Percentiles rank a stretch among this genome's conserved stretches.
Evolutionary conservation across 2,797 vertebrate species (phyloP).

Genomic region (Alfaro cultratus): DNA sequence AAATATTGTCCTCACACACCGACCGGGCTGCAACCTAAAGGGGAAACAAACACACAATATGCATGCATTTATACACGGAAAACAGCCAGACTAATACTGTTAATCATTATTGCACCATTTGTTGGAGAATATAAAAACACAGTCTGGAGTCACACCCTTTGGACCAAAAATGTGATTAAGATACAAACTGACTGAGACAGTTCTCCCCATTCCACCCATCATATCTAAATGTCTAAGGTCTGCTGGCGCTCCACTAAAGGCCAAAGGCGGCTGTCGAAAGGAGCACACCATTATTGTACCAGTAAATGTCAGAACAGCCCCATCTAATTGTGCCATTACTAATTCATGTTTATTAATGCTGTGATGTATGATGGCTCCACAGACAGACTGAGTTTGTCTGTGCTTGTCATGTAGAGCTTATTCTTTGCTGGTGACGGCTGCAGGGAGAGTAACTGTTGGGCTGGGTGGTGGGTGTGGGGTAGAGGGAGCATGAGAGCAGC

Average conservation of each 20-base stretch:
- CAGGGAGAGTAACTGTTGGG: constrained; percentile 46
- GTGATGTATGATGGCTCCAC: constrained; percentile 75
- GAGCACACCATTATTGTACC: constrained; percentile 69
- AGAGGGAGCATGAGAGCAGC: constrained; percentile 65
- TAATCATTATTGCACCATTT: background rate
- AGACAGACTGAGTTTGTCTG: constrained; percentile 67
- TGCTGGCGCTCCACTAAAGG: constrained; percentile 41
- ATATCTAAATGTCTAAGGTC: constrained; percentile 53
- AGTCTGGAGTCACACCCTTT: background rate
- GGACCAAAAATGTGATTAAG: constrained; percentile 18
- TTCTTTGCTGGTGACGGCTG: constrained; percentile 57
- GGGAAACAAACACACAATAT: constrained; percentile 47
- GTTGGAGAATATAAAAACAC: constrained; percentile 12
- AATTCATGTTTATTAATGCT: constrained; percentile 84
- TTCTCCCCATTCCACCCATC: constrained; percentile 25
- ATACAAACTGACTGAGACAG: constrained; percentile 25
- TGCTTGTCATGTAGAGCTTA: constrained; percentile 65
- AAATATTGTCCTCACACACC: constrained; percentile 53
- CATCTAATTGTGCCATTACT: constrained; percentile 81
- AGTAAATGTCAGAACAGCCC: constrained; percentile 76
- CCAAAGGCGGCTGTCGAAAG: constrained; percentile 55
- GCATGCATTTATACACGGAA: constrained; percentile 17
- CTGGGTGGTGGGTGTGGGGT: constrained; percentile 59
- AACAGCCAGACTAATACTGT: background rate
- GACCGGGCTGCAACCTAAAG: constrained; percentile 60